Conservation (phyloP, 2,888 invertebrate species). For the Cantharis lateralis region DNA sequence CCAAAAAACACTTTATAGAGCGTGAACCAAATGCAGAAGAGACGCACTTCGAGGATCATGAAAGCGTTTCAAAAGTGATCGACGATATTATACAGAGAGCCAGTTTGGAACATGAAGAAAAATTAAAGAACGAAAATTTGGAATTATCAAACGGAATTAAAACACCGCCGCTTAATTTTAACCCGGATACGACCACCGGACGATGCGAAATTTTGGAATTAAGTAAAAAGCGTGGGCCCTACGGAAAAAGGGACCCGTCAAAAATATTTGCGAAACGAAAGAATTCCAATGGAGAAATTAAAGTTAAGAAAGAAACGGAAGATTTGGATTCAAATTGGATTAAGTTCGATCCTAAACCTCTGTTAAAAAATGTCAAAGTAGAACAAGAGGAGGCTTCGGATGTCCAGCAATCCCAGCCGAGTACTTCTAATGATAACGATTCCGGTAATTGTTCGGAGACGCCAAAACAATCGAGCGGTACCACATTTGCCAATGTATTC, state of each 20-base stretch:
- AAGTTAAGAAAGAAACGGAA: not conserved
- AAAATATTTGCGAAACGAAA: not conserved
- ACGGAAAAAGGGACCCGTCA: slow-evolving; percentile 13
- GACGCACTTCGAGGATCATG: slow-evolving; percentile 15
- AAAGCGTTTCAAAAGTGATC: slow-evolving; percentile 42
- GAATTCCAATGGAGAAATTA: not conserved
- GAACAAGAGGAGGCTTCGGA: not conserved
- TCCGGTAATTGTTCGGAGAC: not conserved
- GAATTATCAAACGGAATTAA: slow-evolving; percentile 7
- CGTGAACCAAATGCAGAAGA: slow-evolving; percentile 8
- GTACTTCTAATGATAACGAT: not conserved
- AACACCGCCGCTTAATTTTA: slow-evolving; percentile 20
- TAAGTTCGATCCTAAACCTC: slow-evolving; percentile 10
- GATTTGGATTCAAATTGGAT: slow-evolving; percentile 16
- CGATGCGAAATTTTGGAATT: slow-evolving; percentile 12
- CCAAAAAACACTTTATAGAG: not conserved
- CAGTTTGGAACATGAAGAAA: slow-evolving; percentile 49
- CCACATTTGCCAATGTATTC: slow-evolving; percentile 17
- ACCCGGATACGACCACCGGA: slow-evolving; percentile 5
- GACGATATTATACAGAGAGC: slow-evolving; percentile 52
- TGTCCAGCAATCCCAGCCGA: not conserved
- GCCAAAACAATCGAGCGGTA: not conserved
- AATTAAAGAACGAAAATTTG: slow-evolving; percentile 10
- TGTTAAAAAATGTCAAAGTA: not conserved
- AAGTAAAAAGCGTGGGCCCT: slow-evolving; percentile 16